Evolutionary conservation across 2,797 vertebrate species (phyloP), one percentile per base, ranked within the genome.

Genomic region (Enteromius argenteus): DNA sequence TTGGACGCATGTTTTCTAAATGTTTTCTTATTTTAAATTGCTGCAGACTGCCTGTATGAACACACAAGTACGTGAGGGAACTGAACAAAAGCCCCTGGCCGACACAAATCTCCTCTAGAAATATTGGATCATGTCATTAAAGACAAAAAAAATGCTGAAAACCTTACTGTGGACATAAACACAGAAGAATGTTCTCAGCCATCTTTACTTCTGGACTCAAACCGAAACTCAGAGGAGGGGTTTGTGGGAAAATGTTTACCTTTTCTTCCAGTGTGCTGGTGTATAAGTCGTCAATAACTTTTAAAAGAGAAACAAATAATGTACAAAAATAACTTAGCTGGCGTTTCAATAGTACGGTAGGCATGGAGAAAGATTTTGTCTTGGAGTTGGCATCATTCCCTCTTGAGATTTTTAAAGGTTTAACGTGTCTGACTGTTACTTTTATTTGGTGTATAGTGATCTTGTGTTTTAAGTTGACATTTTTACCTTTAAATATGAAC

Each of bases 1-100:
- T 64, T 21, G 76, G 84, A 88, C 86, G 90, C 77, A 80, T 80
- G 66, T 90, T 93, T 92, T 90, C 21, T 90, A 88, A 84, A 53
- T 90, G 86, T 92, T 84, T 92, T 91, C 87, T 90, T 88, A 44
- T 77, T 62, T 56, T 79, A 51, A 87, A 87, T 92, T 84, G 87
- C 90, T 90, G 89, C 83, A 80, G 89, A 91, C 93, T 93, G 91
- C 92, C 91, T 75, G 73, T 80, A 88, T 73, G 58, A 81, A 80
- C 85, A 80, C 81, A 81, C 73, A 73, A 64, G 44, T 32, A 74
- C 69, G 46, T 77, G 76, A 79, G 44, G 84, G 80, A 79, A 81
- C 76, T 64, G 42, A 32, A 66, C 58, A 42, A 79, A 69, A 75
- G 49, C 21, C 64, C 64, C 14, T 39, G 58, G 76, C 37, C 46